Evolutionary conservation across 2,797 vertebrate species (phyloP), one percentile per base, ranked within the genome.

Genomic region (Euthynnus affinis): DNA sequence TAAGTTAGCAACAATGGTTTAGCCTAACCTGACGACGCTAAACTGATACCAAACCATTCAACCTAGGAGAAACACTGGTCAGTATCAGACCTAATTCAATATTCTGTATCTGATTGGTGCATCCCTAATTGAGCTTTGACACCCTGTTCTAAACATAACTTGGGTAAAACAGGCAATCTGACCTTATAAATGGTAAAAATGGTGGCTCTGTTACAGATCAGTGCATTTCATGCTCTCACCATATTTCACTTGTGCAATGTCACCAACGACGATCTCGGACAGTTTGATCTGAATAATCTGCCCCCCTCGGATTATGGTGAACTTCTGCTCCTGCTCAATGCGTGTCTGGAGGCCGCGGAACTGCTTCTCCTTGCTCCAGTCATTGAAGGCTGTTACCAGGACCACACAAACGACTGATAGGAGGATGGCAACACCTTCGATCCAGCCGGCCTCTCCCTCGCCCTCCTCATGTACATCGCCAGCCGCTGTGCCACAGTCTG

Each of bases 331-430:
- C 93, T 99, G 97, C 87, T 99, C 98, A 4, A 99, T 99, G 70
- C 97, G 98, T 78, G 93, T 99, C 91, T 99, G 98, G 46, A 99
- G 96, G 57, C 98, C 97, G 0, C 98, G 96, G 82, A 99, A 99
- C 92, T 99, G 98, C 74, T 99, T 99, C 93, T 99, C 98, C 89
- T 99, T 99, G 95, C 97, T 99, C 98, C 98, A 99, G 89, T 99
- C 98, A 12, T 99, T 99, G 92, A 99, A 99, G 89, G 98, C 98
- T 0, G 98, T 99, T 91, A 99, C 98, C n/a, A 99, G 92, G 27
- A 99, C 98, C 42, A 99, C 98, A 0, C 98, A 98, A 81, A 97
- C 95, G 80, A 99, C 98, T 0, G 98, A 99, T 32, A 99, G 95
- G 0, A 99, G 95, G 89, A 99, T 99, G 89, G 98, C 98, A 0